Base-by-base conservation (phyloP, 1,140 invertebrate species). In the Vanessa tameamea region DNA sequence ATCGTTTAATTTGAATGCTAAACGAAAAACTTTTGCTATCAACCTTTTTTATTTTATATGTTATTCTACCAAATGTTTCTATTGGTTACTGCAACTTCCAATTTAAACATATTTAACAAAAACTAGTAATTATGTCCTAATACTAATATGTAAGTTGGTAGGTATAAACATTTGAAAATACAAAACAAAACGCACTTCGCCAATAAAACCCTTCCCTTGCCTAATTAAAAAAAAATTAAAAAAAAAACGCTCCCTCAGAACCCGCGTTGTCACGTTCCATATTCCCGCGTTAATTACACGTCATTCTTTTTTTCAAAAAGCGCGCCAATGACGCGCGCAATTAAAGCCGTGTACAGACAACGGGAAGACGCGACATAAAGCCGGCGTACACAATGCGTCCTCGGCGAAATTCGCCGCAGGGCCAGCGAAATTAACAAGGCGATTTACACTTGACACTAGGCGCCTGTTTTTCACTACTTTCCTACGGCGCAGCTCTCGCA, bases 221-320 rank as follows among this genome's bases (percentile, higher is more conserved):
- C 90, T 92, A 91, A 92, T 92, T 92, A 90, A 90, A 92, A 91
- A 86, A 90, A 89, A 83, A 86, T 82, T 86, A 90, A 89, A 43
- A 43, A 92, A 87, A 87, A 82, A 78, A 74, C 80, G 78, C 87
- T 87, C 89, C 89, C 89, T 87, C 89, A 88, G 84, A 90, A 88
- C 86, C 80, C 87, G 89, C 90, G 85, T 87, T 89, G 90, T 92
- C 90, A 92, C 89, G 90, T 91, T 91, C 89, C 89, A 92, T 91
- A 92, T 90, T 91, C 88, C 87, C 89, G 90, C 88, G 89, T 90
- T 92, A 91, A 92, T 92, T 92, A 92, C 90, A 90, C 87, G 90
- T 92, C 90, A 92, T 92, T 92, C 87, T 92, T 92, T 92, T 82
- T 92, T 92, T 90, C 81, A 90, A 90, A 92, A 91, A 91, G 88